These are phyloP conservation scores for Crax fasciolata DNA, from an alignment of 2,797 vertebrate genomes.

Conservation along the genomic window DNA sequence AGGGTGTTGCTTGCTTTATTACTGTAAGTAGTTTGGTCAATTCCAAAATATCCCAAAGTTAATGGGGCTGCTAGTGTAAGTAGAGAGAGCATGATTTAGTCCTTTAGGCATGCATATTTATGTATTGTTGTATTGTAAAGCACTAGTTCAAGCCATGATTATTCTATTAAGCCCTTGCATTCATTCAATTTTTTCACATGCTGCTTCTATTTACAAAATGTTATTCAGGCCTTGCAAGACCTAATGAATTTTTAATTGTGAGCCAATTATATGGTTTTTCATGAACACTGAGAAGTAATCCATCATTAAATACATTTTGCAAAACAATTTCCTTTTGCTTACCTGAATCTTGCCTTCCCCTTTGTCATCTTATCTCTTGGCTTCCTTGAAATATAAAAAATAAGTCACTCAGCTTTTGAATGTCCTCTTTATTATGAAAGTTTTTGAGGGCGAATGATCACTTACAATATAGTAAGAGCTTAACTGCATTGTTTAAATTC, in stretches of 20 bases:
- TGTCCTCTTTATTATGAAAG: not conserved
- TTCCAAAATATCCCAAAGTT: slow-evolving; percentile 38
- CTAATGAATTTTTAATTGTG: slow-evolving; percentile 80
- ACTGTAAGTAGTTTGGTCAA: not conserved
- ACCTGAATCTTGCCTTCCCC: not conserved
- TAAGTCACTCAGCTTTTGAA: slow-evolving; percentile 22
- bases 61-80: slow-evolving; percentile 39
- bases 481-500: slow-evolving; percentile 35
- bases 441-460: slow-evolving; percentile 19
- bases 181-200: slow-evolving; percentile 75
- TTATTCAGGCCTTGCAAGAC: slow-evolving; percentile 64
- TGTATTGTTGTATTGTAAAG: slow-evolving; percentile 63
- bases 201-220: slow-evolving; percentile 76
- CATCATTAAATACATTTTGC: slow-evolving; percentile 62
- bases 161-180: slow-evolving; percentile 67
- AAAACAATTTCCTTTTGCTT: slow-evolving; percentile 49
- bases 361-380: slow-evolving; percentile 38
- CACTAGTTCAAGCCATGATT: slow-evolving; percentile 63
- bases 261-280: slow-evolving; percentile 46
- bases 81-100: slow-evolving; percentile 37
- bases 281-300: slow-evolving; percentile 42
- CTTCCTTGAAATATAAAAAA: slow-evolving; percentile 42
- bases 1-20: slow-evolving; percentile 36
- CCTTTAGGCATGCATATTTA: slow-evolving; percentile 60
- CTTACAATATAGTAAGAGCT: slow-evolving; percentile 37